Evolutionary conservation across 2,888 invertebrate species (phyloP).

Genomic region (Lysandra coridon): DNA sequence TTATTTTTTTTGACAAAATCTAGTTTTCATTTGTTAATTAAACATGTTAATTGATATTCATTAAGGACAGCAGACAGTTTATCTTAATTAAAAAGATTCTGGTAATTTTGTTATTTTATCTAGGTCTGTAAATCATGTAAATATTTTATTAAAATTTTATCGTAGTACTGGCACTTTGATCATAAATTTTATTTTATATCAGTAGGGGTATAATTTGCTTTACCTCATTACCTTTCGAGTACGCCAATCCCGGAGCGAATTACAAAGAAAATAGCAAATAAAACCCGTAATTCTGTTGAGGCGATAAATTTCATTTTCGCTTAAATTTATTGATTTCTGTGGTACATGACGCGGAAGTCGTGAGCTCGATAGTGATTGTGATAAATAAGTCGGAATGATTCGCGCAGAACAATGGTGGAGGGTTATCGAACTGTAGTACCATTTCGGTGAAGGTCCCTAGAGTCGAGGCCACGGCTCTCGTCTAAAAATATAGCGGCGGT

Average conservation of each 20-base stretch:
- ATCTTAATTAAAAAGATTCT: too few relatives aligned
- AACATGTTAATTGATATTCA: neutral
- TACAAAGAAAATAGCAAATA: conserved; percentile 20
- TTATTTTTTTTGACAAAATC: too few relatives aligned
- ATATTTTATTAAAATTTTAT: neutral
- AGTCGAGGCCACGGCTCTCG: conserved; percentile 57
- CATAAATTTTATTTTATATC: neutral
- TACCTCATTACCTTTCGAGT: conserved; percentile 7
- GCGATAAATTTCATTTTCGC: conserved; percentile 28
- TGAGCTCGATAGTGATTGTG: conserved; percentile 62
- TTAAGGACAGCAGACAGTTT: neutral
- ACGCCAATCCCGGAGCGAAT: neutral
- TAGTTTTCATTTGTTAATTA: neutral
- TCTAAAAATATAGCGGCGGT: conserved; percentile 27
- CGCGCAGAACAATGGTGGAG: conserved; percentile 65
- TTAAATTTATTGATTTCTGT: conserved; percentile 51
- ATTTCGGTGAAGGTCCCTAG: conserved; percentile 76
- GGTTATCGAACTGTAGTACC: conserved; percentile 73
- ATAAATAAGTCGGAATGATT: conserved; percentile 71
- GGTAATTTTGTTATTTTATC: too few relatives aligned
- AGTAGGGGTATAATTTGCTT: neutral
- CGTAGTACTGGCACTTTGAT: neutral
- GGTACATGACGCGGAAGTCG: conserved; percentile 74
- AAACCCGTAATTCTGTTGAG: conserved; percentile 14
- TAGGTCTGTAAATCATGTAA: too few relatives aligned